Percentiles rank a stretch among this genome's conserved stretches.
These are phyloP conservation scores for Valencia hispanica DNA, from an alignment of 2,797 vertebrate species.

Conservation along the genomic window DNA sequence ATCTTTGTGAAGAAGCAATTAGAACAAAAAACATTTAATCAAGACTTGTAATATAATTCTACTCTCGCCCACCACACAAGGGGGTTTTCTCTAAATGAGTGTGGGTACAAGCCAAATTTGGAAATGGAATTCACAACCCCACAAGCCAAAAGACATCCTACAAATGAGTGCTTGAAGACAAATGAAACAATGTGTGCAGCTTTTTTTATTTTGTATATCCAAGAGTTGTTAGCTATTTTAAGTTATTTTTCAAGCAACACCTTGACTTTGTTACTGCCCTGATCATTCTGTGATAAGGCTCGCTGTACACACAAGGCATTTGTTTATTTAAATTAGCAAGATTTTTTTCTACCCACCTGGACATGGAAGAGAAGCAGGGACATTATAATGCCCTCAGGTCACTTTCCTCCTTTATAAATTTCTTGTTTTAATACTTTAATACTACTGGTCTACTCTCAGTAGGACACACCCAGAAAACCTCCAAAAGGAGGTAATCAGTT, in stretches of 20 bases:
- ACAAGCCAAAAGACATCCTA: constrained; percentile 10
- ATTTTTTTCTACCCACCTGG: background rate
- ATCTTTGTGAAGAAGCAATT: constrained; percentile 24
- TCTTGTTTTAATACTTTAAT: background rate
- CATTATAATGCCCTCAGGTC: constrained; percentile 5
- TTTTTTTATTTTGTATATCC: constrained; percentile 1
- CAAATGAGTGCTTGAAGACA: background rate
- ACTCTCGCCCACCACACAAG: background rate
- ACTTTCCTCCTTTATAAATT: background rate
- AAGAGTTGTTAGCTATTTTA: too few species aligned
- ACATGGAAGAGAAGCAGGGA: background rate
- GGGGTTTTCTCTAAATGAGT: constrained; percentile 18
- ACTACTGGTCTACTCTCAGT: background rate
- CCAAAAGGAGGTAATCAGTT: background rate
- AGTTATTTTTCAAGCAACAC: background rate
- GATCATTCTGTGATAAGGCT: background rate
- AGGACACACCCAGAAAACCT: background rate
- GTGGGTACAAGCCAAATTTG: constrained; percentile 18
- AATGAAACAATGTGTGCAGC: background rate
- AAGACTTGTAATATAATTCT: background rate
- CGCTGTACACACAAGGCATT: background rate
- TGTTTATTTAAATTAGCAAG: background rate
- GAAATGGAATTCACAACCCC: background rate
- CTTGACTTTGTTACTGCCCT: background rate
- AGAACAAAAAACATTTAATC: constrained; percentile 9